A percentile compares a stretch with the other conserved stretches of the same genome.
These are phyloP conservation scores for Manduca sexta DNA, from an alignment of 1,140 invertebrate species.

Conservation along the genomic window DNA sequence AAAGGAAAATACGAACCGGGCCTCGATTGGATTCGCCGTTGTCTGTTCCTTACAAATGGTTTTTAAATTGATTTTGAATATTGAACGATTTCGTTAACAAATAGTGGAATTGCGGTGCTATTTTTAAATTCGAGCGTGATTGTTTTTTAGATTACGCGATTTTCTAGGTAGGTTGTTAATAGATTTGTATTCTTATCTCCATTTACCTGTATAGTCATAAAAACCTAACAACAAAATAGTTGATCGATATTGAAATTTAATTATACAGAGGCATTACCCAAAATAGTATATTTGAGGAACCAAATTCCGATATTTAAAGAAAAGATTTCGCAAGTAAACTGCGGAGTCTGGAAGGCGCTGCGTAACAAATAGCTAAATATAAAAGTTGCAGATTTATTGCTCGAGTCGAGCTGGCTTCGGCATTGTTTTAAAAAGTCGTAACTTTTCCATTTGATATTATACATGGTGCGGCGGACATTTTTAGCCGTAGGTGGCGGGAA, in stretches of 20 bases:
- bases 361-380: conserved; percentile 19
- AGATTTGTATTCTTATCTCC: too few relatives aligned
- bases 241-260: too few relatives aligned
- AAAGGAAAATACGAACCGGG: conserved; percentile 53
- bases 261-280: too few relatives aligned
- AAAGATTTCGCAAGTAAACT: too few relatives aligned
- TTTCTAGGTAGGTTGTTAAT: too few relatives aligned
- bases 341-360: too few relatives aligned
- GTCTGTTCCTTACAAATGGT: conserved; percentile 70
- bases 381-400: conserved; percentile 53
- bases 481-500: conserved; percentile 70
- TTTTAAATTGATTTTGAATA: conserved; percentile 71
- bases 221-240: too few relatives aligned
- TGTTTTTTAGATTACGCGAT: too few relatives aligned
- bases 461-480: conserved; percentile 69
- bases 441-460: conserved; percentile 68
- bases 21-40: conserved; percentile 68
- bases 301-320: too few relatives aligned
- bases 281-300: too few relatives aligned
- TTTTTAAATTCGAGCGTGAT: too few relatives aligned
- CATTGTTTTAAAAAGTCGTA: conserved; percentile 60
- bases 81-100: conserved; percentile 54
- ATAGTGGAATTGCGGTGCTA: conserved; percentile 15
- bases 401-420: conserved; percentile 32
- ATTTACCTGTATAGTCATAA: too few relatives aligned